Evolutionary conservation across 2,888 invertebrate genomes (phyloP).

Genomic region (Clunio marinus): DNA sequence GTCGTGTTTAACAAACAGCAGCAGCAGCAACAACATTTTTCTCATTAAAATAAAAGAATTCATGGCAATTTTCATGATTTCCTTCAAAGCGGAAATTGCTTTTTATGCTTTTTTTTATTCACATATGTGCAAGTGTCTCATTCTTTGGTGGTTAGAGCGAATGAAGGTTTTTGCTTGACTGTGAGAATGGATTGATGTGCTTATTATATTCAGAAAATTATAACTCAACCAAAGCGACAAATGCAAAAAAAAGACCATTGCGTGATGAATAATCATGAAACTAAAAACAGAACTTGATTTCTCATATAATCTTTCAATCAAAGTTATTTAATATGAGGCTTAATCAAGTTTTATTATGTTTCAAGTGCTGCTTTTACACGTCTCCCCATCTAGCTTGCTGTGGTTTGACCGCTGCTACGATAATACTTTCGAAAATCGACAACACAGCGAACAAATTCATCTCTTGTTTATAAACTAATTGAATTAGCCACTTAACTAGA

Average conservation of each 20-base stretch:
- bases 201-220: too few species aligned
- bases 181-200: too few species aligned
- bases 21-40: neutral
- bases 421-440: neutral
- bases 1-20: neutral
- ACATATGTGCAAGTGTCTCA: neutral
- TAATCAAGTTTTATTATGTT: constrained; percentile 21
- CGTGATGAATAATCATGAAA: neutral
- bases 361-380: constrained; percentile 10
- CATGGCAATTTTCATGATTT: constrained; percentile 20
- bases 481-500: constrained; percentile 16
- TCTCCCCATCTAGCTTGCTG: neutral
- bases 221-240: neutral
- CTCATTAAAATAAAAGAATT: constrained; percentile 25
- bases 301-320: constrained; percentile 21
- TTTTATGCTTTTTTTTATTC: constrained; percentile 27
- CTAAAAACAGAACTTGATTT: neutral
- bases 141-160: too few species aligned
- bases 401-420: neutral
- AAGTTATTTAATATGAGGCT: constrained; percentile 6
- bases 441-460: too few species aligned
- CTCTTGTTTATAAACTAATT: neutral
- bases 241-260: neutral
- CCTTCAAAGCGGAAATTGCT: constrained; percentile 36
- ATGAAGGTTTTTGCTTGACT: too few species aligned